Percentiles rank a stretch among this genome's conserved stretches.
phyloP scores from a whole-genome alignment of 2,113 vertebrate species.

The Isurus oxyrinchus region DNA sequence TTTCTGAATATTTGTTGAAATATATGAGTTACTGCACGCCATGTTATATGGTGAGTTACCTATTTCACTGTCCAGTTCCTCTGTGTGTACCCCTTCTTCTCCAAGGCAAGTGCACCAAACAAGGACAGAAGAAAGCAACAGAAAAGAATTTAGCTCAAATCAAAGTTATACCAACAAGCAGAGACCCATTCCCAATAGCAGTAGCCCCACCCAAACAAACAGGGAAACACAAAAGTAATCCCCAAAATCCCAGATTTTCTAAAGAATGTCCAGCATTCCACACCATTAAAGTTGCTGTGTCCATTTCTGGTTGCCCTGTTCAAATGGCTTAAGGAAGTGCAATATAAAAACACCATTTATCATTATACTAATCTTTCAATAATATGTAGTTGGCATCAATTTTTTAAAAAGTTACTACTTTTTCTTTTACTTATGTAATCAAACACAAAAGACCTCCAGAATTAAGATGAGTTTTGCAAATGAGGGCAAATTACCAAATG shows the following conservation, averaged over 20 bases:
- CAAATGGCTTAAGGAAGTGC: not conserved
- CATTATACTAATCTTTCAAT: not conserved
- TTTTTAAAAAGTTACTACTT: not conserved
- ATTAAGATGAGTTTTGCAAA: not conserved
- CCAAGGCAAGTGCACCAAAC: slow-evolving; percentile 64
- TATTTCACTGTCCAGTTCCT: slow-evolving; percentile 97
- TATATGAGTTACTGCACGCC: not conserved
- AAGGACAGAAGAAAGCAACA: slow-evolving; percentile 49
- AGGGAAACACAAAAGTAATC: slow-evolving; percentile 14
- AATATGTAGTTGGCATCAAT: not conserved
- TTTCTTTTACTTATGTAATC: not conserved
- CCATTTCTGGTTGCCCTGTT: not conserved
- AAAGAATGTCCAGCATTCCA: not conserved
- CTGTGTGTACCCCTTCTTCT: slow-evolving; percentile 99
- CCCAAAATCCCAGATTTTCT: not conserved
- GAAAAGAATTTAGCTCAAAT: slow-evolving; percentile 49
- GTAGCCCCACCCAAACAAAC: not conserved
- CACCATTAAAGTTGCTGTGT: not conserved
- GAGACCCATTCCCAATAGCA: not conserved
- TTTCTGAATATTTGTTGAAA: not conserved
- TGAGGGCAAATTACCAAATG: not conserved
- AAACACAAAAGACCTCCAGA: not conserved
- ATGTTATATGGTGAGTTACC: slow-evolving; percentile 65
- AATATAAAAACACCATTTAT: not conserved
- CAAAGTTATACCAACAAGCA: slow-evolving; percentile 22